These are phyloP conservation scores for Linnaemya vulpina DNA, from an alignment of 2,888 invertebrate species.

Conservation along the genomic window DNA sequence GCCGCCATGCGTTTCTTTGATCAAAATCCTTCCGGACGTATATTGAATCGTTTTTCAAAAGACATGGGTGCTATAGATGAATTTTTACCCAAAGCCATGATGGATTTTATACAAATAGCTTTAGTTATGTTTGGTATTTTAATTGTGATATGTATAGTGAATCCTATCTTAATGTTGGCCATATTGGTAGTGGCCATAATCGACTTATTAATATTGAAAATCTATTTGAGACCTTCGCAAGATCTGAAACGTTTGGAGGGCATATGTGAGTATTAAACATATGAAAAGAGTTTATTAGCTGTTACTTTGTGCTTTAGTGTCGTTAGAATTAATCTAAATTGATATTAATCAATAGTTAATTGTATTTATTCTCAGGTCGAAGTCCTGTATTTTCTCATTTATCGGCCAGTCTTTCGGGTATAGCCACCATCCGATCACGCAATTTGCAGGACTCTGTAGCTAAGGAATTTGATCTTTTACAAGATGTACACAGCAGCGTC, in stretches of 20 bases:
- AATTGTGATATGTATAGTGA: slow-evolving; percentile 88
- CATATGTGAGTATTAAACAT: slow-evolving; percentile 84
- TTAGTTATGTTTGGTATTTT: slow-evolving; percentile 89
- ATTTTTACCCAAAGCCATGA: slow-evolving; percentile 84
- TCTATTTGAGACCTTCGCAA: slow-evolving; percentile 89
- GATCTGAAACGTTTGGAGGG: slow-evolving; percentile 90
- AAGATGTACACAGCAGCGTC: slow-evolving; percentile 84
- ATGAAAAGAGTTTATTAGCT: background rate
- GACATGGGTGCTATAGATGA: slow-evolving; percentile 88
- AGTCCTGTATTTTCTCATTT: slow-evolving; percentile 97
- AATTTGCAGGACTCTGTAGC: slow-evolving; percentile 88
- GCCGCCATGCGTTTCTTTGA: slow-evolving; percentile 94
- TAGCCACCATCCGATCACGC: slow-evolving; percentile 93
- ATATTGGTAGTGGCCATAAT: slow-evolving; percentile 86
- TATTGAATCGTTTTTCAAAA: slow-evolving; percentile 90
- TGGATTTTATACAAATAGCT: slow-evolving; percentile 84
- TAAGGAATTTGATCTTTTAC: slow-evolving; percentile 89
- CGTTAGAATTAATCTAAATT: no score
- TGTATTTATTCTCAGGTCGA: slow-evolving; percentile 84
- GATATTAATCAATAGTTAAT: no score
- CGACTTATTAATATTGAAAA: slow-evolving; percentile 86
- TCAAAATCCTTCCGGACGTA: slow-evolving; percentile 90
- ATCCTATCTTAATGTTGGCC: slow-evolving; percentile 87
- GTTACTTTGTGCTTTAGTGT: no score
- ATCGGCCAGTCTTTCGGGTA: slow-evolving; percentile 92